phyloP scores from a whole-genome alignment of 2,113 vertebrate species.

The Hemiscyllium ocellatum region DNA sequence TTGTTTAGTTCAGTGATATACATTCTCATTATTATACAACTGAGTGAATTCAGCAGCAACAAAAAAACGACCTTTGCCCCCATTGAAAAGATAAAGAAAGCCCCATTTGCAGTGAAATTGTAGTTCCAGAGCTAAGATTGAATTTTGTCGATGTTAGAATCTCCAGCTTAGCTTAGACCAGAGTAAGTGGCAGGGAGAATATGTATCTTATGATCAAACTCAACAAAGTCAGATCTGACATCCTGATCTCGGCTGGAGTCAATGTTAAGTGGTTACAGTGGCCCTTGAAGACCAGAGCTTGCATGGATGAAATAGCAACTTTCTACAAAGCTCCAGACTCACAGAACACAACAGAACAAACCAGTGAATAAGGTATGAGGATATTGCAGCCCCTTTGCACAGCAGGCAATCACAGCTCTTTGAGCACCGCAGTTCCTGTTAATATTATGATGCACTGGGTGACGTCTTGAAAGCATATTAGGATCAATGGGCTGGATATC shows the following conservation, averaged over 20 bases:
- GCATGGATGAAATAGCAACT: not conserved
- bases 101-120: not conserved
- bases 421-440: not conserved
- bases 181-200: not conserved
- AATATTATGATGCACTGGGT: not conserved
- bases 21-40: too few species aligned
- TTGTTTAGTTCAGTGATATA: too few species aligned
- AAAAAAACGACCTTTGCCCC: too few species aligned
- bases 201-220: not conserved
- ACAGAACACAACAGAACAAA: not conserved
- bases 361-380: not conserved
- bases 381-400: not conserved
- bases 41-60: too few species aligned
- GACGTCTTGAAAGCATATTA: not conserved
- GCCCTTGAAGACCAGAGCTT: not conserved
- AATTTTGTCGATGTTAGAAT: not conserved
- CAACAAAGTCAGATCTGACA: not conserved
- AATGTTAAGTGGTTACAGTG: not conserved
- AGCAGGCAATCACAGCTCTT: not conserved
- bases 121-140: not conserved
- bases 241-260: not conserved
- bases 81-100: too few species aligned
- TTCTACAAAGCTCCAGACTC: not conserved
- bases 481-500: not conserved
- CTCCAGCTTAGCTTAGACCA: not conserved